Evolutionary conservation across 2,797 vertebrate species (phyloP).

Genomic region (Myripristis jacobus): DNA sequence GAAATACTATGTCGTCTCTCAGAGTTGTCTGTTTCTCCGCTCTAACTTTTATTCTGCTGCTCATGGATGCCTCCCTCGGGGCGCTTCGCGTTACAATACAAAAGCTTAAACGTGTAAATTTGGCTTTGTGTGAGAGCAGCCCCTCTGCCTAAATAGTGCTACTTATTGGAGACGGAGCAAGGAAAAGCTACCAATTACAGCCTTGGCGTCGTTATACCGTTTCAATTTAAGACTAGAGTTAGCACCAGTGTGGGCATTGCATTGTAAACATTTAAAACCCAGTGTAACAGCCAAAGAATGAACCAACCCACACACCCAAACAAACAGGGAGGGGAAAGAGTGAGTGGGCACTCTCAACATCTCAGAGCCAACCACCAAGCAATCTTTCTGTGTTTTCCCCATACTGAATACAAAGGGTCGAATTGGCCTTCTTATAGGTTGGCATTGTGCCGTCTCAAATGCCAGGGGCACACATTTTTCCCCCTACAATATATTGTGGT

Average conservation of each 20-base stretch:
- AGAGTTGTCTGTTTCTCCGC: slow-evolving; percentile 10
- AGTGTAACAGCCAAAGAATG: slow-evolving; percentile 26
- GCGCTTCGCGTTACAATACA: slow-evolving; percentile 6
- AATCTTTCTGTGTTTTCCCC: slow-evolving; percentile 23
- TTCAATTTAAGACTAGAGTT: slow-evolving; percentile 27
- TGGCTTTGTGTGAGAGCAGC: slow-evolving; percentile 15
- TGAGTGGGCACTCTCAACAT: slow-evolving; percentile 37
- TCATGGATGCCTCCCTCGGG: not conserved
- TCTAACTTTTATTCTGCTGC: not conserved
- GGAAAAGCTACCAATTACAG: slow-evolving; percentile 31
- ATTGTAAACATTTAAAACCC: slow-evolving; percentile 24
- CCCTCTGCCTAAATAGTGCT: not conserved
- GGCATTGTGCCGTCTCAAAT: slow-evolving; percentile 70
- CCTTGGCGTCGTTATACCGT: slow-evolving; percentile 19
- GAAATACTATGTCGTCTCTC: slow-evolving; percentile 6
- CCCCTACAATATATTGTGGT: slow-evolving; percentile 68
- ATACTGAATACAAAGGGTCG: slow-evolving; percentile 50
- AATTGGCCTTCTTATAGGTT: slow-evolving; percentile 65
- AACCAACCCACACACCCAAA: slow-evolving; percentile 28
- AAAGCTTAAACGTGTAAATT: slow-evolving; percentile 32
- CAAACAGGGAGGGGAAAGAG: slow-evolving; percentile 23
- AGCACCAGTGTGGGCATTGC: slow-evolving; percentile 12
- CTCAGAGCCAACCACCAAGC: slow-evolving; percentile 49
- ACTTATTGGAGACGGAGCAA: slow-evolving; percentile 25
- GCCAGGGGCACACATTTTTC: slow-evolving; percentile 68